Percentiles rank a stretch among this genome's conserved stretches.
Evolutionary conservation across 2,113 vertebrate genomes (phyloP).

Genomic region (Osmerus mordax): DNA sequence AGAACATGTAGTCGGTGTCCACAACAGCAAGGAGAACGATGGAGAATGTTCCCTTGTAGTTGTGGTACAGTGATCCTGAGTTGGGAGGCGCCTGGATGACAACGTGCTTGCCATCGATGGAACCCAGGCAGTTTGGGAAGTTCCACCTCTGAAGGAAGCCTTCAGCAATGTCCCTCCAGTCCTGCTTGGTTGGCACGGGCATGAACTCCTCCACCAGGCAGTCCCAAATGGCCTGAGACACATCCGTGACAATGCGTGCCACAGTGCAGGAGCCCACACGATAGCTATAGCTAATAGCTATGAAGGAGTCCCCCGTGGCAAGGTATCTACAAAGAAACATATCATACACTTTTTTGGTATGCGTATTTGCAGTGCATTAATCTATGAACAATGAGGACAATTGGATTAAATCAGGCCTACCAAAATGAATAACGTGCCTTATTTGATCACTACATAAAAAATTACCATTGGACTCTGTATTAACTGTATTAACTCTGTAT

Average conservation of each 20-base stretch:
- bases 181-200: not conserved
- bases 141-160: slow-evolving; percentile 2
- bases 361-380: too few species aligned
- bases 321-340: too few species aligned
- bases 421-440: too few species aligned
- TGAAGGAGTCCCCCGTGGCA: too few species aligned
- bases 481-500: too few species aligned
- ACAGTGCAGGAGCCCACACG: too few species aligned
- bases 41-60: not conserved
- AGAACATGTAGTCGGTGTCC: not conserved
- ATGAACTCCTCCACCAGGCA: slow-evolving; percentile 4
- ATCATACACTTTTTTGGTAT: too few species aligned
- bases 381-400: too few species aligned
- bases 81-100: slow-evolving; percentile 5
- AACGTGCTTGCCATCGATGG: slow-evolving; percentile 12
- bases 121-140: slow-evolving; percentile 5
- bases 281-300: too few species aligned
- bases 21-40: not conserved
- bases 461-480: too few species aligned
- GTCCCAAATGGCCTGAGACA: slow-evolving; percentile 1
- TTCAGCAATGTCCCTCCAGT: slow-evolving; percentile 2
- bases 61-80: not conserved
- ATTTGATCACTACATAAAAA: too few species aligned
- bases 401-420: too few species aligned
- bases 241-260: not conserved